A percentile compares a stretch with the other conserved stretches of the same genome.
phyloP scores from a whole-genome alignment of 2,797 vertebrate species.

The Mus caroli region DNA sequence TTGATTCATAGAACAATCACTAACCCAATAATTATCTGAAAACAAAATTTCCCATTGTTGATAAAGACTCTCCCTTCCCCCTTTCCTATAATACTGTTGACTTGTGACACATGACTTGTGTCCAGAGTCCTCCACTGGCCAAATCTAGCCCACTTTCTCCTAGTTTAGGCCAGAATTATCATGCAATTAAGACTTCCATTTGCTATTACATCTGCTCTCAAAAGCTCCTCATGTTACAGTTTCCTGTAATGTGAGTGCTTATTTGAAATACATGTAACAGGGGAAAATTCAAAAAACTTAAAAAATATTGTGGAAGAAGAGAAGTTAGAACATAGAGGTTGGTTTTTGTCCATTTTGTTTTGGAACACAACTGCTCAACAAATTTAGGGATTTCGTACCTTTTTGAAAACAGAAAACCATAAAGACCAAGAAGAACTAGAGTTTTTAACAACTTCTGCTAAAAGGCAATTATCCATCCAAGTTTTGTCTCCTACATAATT shows the following conservation, averaged over 20 bases:
- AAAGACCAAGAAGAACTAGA: background rate
- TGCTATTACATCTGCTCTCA: background rate
- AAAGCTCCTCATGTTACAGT: background rate
- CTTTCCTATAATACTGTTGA: background rate
- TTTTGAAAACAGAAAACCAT: slow-evolving; percentile 21
- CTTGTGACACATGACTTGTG: background rate
- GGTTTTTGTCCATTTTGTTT: slow-evolving; percentile 5
- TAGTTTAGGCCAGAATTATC: background rate
- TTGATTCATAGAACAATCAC: background rate
- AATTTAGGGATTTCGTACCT: slow-evolving; percentile 49
- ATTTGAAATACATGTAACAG: background rate
- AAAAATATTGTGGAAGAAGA: slow-evolving; percentile 6
- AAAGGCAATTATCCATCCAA: slow-evolving; percentile 25
- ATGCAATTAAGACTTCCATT: background rate
- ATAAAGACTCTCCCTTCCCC: background rate
- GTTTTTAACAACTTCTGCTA: slow-evolving; percentile 20
- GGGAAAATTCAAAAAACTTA: background rate
- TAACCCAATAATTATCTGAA: slow-evolving; percentile 43
- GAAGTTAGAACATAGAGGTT: background rate
- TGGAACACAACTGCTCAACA: slow-evolving; percentile 22
- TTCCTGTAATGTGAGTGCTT: background rate
- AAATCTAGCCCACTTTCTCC: background rate
- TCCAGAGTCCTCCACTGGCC: background rate
- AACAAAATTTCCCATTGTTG: slow-evolving; percentile 28
- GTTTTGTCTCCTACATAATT: slow-evolving; percentile 23